Conservation (phyloP, 2,888 invertebrate species). For the Acrobasis repandana region DNA sequence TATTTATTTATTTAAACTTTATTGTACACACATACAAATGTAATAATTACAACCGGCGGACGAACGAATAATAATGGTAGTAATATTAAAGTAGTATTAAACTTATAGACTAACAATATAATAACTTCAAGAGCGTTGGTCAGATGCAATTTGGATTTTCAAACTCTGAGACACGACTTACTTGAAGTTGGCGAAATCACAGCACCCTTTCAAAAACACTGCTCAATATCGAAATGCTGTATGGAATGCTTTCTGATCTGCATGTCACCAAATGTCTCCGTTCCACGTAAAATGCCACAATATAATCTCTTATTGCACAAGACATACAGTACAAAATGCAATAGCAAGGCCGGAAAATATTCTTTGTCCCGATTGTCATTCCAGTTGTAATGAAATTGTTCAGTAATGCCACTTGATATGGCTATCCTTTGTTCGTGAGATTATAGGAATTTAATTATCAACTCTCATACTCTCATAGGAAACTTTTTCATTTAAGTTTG, state of each 20-base stretch:
- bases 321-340: conserved; percentile 1
- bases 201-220: conserved; percentile 5
- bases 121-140: too few relatives aligned
- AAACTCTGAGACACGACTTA: background rate
- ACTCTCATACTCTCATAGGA: background rate
- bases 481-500: background rate
- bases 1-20: too few relatives aligned
- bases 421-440: background rate
- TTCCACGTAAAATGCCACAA: conserved; percentile 1
- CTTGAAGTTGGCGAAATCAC: background rate
- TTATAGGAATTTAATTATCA: conserved; percentile 14
- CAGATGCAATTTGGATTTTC: too few relatives aligned
- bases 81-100: too few relatives aligned
- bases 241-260: conserved; percentile 37
- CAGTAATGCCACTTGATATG: conserved; percentile 7
- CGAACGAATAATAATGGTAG: too few relatives aligned
- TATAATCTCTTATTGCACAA: background rate
- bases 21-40: too few relatives aligned
- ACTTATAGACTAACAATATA: too few relatives aligned
- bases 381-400: conserved; percentile 13
- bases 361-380: background rate
- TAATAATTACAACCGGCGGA: too few relatives aligned
- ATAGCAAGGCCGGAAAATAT: background rate
- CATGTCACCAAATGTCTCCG: conserved; percentile 31
- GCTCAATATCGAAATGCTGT: conserved; percentile 32